Evolutionary conservation across 1,140 invertebrate genomes (phyloP).

Genomic region (Pissodes strobi): DNA sequence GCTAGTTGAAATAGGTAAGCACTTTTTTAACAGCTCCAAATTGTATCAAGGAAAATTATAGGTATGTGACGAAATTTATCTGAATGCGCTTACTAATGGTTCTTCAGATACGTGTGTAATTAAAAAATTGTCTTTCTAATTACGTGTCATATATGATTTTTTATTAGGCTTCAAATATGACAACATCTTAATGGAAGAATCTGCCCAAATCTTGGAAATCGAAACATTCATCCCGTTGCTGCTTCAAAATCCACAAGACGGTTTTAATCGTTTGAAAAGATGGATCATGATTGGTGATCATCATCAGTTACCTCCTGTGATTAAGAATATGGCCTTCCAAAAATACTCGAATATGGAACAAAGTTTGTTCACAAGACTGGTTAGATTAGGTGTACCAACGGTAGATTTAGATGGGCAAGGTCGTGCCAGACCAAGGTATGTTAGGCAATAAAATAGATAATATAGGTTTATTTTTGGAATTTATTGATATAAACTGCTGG

Average conservation of each 20-base stretch:
- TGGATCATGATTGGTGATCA: slow-evolving; percentile 99
- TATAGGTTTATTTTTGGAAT: no score
- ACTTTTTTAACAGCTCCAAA: no score
- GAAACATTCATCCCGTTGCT: slow-evolving; percentile 99
- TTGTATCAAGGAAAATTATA: no score
- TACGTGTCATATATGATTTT: no score
- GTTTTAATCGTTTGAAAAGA: slow-evolving; percentile 92
- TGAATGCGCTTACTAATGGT: no score
- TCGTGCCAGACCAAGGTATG: slow-evolving; percentile 80
- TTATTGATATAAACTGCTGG: no score
- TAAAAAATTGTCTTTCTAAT: neutral
- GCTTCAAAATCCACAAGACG: slow-evolving; percentile 96
- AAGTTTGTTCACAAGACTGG: slow-evolving; percentile 94
- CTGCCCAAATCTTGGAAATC: slow-evolving; percentile 98
- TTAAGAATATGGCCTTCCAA: slow-evolving; percentile 99
- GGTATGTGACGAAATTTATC: no score
- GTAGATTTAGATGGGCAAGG: slow-evolving; percentile 98
- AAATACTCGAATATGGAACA: slow-evolving; percentile 99
- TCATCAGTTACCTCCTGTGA: slow-evolving; percentile 97
- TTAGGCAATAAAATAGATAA: no score
- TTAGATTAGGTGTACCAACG: slow-evolving; percentile 93
- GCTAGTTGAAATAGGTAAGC: slow-evolving; percentile 85
- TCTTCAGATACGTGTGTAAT: no score
- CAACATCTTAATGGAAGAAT: slow-evolving; percentile 99
- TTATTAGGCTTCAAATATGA: slow-evolving; percentile 89